Base-by-base conservation (phyloP, 2,113 vertebrate genomes). In the Carassius gibelio region DNA sequence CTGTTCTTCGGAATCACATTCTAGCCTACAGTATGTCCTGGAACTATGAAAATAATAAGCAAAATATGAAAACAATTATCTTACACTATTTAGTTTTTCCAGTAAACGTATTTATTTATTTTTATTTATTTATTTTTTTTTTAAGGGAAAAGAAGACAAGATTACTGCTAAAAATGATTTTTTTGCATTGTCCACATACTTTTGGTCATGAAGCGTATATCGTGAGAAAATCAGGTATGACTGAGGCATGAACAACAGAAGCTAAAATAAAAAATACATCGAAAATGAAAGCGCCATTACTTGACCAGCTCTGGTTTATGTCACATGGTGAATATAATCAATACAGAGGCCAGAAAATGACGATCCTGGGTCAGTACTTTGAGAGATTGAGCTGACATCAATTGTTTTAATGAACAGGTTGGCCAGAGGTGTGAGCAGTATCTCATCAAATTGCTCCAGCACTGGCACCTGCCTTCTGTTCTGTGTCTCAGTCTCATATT, bases 361-460 rank as follows among this genome's bases (percentile, higher is more conserved):
- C 68, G 62, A 69, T 69, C 17, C 64, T 34, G 6, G 62, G 64
- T 69, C 64, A 82, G 64, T 64, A 52, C 80, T 82, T 48, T 3
- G 80, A 68, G 64, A 82, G 69, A 82, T 36, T 69, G 26, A 69
- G 42, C 80, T 55, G 26, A 30, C 64, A 50, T 82, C 64, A 82
- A 36, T 82, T 82, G 62, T 82, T 82, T 68, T 66, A 81, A 81
- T 66, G 61, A 82, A 82, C 79, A 68, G 61, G 23, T 82, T 69
- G 80, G 80, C 42, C 64, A 82, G 23, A 55, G 45, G 45, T 0
- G 26, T 34, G 48, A 69, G 45, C 23, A 52, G 48, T 55, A 69
- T 69, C 79, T 52, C 80, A 82, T 69, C 42, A 52, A 34, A n/a
- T 15, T 66, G 45, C 59, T 77, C 74, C 15, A 55, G 48, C 30